phyloP scores from a whole-genome alignment of 2,113 vertebrate genomes.

The Atlantisia rogersi region DNA sequence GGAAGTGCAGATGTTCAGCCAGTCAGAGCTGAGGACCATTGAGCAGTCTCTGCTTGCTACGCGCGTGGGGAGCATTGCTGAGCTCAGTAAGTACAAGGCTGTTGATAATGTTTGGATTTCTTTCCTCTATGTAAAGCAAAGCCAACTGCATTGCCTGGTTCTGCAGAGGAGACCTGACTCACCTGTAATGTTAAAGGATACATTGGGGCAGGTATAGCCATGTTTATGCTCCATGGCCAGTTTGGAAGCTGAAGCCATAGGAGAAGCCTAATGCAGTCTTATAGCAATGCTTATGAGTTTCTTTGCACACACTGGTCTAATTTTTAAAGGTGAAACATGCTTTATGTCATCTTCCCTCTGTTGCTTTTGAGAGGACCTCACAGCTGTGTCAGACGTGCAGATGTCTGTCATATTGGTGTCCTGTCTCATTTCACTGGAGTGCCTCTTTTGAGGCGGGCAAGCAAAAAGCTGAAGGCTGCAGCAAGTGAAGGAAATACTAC shows the following conservation, averaged over 20 bases:
- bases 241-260: neutral
- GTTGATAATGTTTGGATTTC: neutral
- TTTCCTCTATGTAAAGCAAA: neutral
- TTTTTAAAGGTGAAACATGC: neutral
- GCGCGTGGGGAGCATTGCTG: constrained; percentile 93
- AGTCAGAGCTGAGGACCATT: constrained; percentile 90
- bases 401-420: neutral
- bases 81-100: constrained; percentile 90
- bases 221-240: neutral
- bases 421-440: neutral
- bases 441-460: neutral
- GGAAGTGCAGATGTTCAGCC: constrained; percentile 90
- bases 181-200: neutral
- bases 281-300: rapidly evolving
- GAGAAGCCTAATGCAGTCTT: neutral
- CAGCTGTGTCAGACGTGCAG: neutral
- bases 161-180: neutral
- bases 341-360: neutral
- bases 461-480: neutral
- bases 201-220: rapidly evolving
- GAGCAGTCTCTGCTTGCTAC: constrained; percentile 96
- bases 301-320: neutral
- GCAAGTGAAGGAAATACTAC: neutral
- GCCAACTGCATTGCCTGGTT: neutral
- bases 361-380: neutral